phyloP scores from a whole-genome alignment of 2,888 invertebrate species.

The Scaptomyza tumidula region DNA sequence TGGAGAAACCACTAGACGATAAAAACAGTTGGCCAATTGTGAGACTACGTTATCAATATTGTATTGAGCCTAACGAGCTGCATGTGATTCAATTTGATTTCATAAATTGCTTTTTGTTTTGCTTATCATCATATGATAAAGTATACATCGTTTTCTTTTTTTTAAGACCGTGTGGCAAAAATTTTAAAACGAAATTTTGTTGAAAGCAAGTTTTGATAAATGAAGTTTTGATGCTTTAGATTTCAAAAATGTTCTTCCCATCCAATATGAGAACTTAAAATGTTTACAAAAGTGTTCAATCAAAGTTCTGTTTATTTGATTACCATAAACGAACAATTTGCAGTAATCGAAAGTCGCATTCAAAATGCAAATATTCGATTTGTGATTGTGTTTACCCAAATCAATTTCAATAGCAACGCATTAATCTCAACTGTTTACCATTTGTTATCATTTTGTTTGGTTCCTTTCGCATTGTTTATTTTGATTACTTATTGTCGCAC shows the following conservation, averaged over 20 bases:
- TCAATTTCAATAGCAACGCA: slow-evolving; percentile 24
- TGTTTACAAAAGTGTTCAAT: slow-evolving; percentile 5
- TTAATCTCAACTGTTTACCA: slow-evolving; percentile 4
- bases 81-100: slow-evolving; percentile 48
- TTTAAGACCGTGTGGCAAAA: too few species aligned
- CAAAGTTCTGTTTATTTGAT: slow-evolving; percentile 37
- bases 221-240: too few species aligned
- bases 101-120: slow-evolving; percentile 11
- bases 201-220: too few species aligned
- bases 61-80: slow-evolving; percentile 40
- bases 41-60: slow-evolving; percentile 35
- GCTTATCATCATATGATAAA: slow-evolving; percentile 8
- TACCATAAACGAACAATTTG: slow-evolving; percentile 26
- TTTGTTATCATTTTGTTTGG: slow-evolving; percentile 15
- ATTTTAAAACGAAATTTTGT: too few species aligned
- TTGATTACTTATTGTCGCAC: slow-evolving; percentile 21
- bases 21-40: slow-evolving; percentile 27
- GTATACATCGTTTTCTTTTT: not conserved
- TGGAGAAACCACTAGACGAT: slow-evolving; percentile 22
- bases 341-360: slow-evolving; percentile 12
- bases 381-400: slow-evolving; percentile 42
- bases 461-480: slow-evolving; percentile 29
- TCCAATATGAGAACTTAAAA: not conserved
- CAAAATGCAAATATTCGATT: slow-evolving; percentile 13
- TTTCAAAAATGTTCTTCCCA: not conserved